Percentiles rank a stretch among this genome's conserved stretches.
Evolutionary conservation across 2,113 vertebrate genomes (phyloP).

Genomic region (Oncorhynchus tshawytscha): DNA sequence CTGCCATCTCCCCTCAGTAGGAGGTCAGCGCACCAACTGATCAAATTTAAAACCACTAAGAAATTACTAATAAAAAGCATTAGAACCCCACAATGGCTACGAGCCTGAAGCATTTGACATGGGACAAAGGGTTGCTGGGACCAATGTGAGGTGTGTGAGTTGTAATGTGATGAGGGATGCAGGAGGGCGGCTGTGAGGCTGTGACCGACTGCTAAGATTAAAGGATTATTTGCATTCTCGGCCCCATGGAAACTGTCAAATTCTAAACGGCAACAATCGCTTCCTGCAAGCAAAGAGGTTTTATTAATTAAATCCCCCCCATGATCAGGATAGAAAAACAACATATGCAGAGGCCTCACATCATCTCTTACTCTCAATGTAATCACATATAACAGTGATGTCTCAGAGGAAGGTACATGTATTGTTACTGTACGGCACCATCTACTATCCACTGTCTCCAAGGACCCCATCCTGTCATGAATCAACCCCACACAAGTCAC

Average conservation of each 20-base stretch:
- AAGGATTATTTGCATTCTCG: constrained; percentile 45
- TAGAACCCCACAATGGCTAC: not conserved
- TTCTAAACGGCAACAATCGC: constrained; percentile 38
- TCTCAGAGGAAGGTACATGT: no score
- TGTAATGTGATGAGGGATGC: constrained; percentile 44
- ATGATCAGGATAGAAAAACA: constrained; percentile 18
- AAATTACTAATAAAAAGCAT: not conserved
- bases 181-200: constrained; percentile 34
- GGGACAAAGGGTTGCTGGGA: constrained; percentile 31
- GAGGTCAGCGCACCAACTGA: not conserved
- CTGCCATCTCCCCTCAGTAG: no score
- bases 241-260: constrained; percentile 55
- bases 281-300: constrained; percentile 49
- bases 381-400: no score
- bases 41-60: constrained; percentile 26
- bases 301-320: constrained; percentile 49
- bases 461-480: not conserved
- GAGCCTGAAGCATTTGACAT: constrained; percentile 22
- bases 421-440: not conserved
- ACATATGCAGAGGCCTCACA: constrained; percentile 19
- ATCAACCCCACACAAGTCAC: not conserved
- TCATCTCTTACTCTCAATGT: no score
- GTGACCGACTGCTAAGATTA: constrained; percentile 55
- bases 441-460: constrained; percentile 8
- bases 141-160: constrained; percentile 35